These are phyloP conservation scores for Apotomis betuletana DNA, from an alignment of 2,888 invertebrate genomes.

Conservation along the genomic window DNA sequence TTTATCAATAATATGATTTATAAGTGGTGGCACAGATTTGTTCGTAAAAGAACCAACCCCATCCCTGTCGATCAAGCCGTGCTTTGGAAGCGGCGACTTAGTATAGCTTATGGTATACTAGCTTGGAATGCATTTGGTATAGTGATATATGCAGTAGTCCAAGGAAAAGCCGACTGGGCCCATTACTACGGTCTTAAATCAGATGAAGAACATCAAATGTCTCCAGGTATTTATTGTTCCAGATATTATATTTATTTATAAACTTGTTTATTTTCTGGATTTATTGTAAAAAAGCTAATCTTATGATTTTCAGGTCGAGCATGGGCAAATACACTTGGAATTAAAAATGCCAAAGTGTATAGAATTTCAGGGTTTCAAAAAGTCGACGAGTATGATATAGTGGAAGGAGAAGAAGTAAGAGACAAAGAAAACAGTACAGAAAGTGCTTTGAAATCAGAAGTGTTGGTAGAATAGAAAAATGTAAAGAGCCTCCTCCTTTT, in stretches of 20 bases:
- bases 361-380: conserved; percentile 79
- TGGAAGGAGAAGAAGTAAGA: conserved; percentile 64
- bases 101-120: conserved; percentile 85
- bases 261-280: background rate
- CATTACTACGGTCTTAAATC: conserved; percentile 85
- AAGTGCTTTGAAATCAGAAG: conserved; percentile 44
- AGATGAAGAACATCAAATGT: conserved; percentile 81
- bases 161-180: conserved; percentile 87
- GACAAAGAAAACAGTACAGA: conserved; percentile 19
- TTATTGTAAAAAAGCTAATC: background rate
- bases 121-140: conserved; percentile 89
- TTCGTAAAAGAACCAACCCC: conserved; percentile 72
- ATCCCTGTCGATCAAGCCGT: conserved; percentile 78
- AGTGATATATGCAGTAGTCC: conserved; percentile 82
- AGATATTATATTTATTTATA: background rate
- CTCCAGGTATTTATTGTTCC: conserved; percentile 78
- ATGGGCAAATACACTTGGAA: conserved; percentile 83
- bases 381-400: conserved; percentile 76
- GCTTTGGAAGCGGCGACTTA: conserved; percentile 85
- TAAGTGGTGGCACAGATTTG: conserved; percentile 74
- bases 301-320: conserved; percentile 76
- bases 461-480: conserved; percentile 1
- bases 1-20: conserved; percentile 56
- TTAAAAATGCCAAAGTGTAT: conserved; percentile 83
- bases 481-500: background rate